Evolutionary conservation across 2,888 invertebrate species (phyloP).

Genomic region (Microchrysa polita): DNA sequence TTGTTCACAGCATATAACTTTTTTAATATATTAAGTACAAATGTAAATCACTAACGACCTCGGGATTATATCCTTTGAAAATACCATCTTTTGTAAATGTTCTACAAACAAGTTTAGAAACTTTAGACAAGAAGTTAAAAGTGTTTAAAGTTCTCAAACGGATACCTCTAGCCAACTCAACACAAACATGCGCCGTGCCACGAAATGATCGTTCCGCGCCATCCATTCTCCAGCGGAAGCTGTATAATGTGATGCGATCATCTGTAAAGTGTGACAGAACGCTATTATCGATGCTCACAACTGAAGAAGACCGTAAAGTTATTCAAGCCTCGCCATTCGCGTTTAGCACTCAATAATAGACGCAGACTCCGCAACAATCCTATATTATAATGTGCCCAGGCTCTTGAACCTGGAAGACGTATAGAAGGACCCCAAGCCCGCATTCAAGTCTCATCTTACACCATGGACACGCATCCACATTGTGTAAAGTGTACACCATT

Average conservation of each 20-base stretch:
- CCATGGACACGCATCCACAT: too few species aligned
- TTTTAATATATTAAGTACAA: too few species aligned
- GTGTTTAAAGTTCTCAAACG: too few species aligned
- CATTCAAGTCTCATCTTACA: conserved; percentile 46
- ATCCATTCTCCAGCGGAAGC: conserved; percentile 36
- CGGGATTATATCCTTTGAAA: too few species aligned
- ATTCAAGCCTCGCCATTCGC: background rate
- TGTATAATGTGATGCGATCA: conserved; percentile 34
- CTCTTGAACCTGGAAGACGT: conserved; percentile 42
- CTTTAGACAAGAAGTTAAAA: too few species aligned
- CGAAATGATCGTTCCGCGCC: background rate
- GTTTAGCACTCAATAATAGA: conserved; percentile 6
- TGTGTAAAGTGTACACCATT: conserved; percentile 1
- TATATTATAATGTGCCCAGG: conserved; percentile 3
- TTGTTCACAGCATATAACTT: too few species aligned
- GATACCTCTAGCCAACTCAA: background rate
- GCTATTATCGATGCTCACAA: conserved; percentile 5
- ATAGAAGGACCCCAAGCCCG: conserved; percentile 44
- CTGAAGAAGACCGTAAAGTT: conserved; percentile 25
- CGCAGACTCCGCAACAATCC: background rate
- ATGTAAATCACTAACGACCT: too few species aligned
- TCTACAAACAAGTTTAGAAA: too few species aligned
- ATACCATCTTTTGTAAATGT: too few species aligned
- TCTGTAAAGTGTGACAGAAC: conserved; percentile 48
- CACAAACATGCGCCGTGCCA: background rate